Conservation (phyloP, 1,140 invertebrate genomes). For the Cydia pomonella region DNA sequence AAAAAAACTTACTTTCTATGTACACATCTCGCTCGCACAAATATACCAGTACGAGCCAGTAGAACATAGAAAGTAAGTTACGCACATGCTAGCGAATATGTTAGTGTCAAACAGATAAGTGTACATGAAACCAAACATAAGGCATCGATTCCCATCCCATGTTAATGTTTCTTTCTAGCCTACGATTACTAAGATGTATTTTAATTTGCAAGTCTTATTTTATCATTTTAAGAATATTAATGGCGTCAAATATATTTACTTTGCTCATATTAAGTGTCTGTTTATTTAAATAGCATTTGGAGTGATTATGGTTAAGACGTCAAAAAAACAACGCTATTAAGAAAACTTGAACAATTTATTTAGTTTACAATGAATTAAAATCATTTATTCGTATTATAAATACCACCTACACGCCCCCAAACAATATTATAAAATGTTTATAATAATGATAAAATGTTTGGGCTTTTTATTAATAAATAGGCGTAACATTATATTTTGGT, state of each 20-base stretch:
- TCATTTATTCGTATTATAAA: too few relatives aligned
- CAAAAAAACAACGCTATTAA: neutral
- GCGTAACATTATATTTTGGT: too few relatives aligned
- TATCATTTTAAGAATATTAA: neutral
- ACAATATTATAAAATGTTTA: too few relatives aligned
- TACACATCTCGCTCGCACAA: too few relatives aligned
- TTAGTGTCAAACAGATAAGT: too few relatives aligned
- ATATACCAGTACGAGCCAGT: too few relatives aligned
- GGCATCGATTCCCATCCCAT: neutral
- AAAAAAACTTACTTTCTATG: too few relatives aligned
- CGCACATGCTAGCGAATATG: too few relatives aligned
- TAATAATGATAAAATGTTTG: neutral
- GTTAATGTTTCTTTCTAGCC: neutral
- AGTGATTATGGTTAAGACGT: neutral
- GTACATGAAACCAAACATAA: neutral
- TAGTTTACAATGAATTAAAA: too few relatives aligned
- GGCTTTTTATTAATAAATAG: too few relatives aligned
- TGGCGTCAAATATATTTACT: conserved; percentile 14
- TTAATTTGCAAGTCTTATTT: conserved; percentile 23
- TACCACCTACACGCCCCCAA: too few relatives aligned
- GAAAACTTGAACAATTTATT: neutral
- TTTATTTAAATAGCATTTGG: conserved; percentile 6
- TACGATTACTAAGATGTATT: neutral
- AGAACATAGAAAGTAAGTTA: too few relatives aligned
- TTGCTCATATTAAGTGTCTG: neutral